Base-by-base conservation (phyloP, 2,113 vertebrate genomes). In the Neogobius melanostomus region DNA sequence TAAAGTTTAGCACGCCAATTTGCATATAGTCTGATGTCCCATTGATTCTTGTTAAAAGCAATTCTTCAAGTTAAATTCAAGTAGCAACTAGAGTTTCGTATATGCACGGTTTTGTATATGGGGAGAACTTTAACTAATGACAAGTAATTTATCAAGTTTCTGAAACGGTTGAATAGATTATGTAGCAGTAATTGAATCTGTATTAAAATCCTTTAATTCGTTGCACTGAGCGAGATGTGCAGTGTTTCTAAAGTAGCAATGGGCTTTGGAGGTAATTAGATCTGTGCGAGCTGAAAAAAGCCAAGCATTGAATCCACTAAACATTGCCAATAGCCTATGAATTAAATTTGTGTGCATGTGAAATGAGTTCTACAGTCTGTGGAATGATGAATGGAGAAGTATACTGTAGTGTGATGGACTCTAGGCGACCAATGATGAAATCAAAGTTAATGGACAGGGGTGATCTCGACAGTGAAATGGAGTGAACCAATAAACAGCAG, bases 161-260 rank as follows among this genome's bases (percentile, higher is more conserved):
- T 12, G 11, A 42, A 10, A 8, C 5, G 11, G 17, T 28, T 36
- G 5, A 56, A 21, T 28, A 4, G 28, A 60, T 42, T 60, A 12
- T 60, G 15, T 42, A 60, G 59, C 59, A 15, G 42, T 61, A 61
- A 61, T 61, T 44, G 42, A 44, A 44, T 61, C 12, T 61, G 42
- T 43, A 5, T 8, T 12, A 60, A 43, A 60, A 36, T 2, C 12
- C 12, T 60, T 59, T 8, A 0, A 36, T 60, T 36, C 1, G 12
- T 44, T 36, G 12, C 59, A 43, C 6, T 6, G 21, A 59, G 56
- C 36, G 56, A 42, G 42, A 61, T 43, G 28, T 43, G 11, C 12
- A 7, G 28, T 42, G 54, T 36, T 57, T 57, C 11, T 42, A 10
- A 61, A 44, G 15, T n/a, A 36, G 36, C 12, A 15, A 44, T 42